These are phyloP conservation scores for Octomys mimax DNA, from an alignment of 2,797 vertebrate genomes.

Conservation along the genomic window DNA sequence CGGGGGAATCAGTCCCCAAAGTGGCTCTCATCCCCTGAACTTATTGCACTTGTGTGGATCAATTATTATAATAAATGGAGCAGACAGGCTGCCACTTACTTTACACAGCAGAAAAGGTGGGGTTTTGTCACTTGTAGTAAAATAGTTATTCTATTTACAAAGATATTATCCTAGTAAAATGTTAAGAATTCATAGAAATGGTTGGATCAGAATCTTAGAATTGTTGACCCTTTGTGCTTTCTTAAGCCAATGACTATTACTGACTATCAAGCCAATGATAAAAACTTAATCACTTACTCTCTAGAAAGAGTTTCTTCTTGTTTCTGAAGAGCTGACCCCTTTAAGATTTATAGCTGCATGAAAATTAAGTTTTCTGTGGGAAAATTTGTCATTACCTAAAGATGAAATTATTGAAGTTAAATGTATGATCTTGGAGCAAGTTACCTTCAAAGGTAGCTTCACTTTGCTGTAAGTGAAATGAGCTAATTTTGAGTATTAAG, in stretches of 20 bases:
- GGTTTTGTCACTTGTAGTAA: not conserved
- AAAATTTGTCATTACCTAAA: conserved; percentile 45
- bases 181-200: not conserved
- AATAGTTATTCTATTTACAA: not conserved
- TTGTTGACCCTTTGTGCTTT: not conserved
- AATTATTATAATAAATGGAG: not conserved
- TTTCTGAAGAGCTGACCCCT: not conserved
- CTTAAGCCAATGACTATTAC: not conserved
- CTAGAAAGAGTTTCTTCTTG: not conserved
- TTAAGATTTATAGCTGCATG: conserved; percentile 70
- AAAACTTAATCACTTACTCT: not conserved
- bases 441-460: not conserved
- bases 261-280: not conserved
- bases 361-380: not conserved
- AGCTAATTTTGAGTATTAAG: not conserved
- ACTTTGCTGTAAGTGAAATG: not conserved
- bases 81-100: not conserved
- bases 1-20: not conserved
- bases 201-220: not conserved
- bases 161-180: not conserved
- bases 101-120: not conserved
- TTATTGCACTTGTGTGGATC: not conserved
- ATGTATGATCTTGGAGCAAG: not conserved
- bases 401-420: not conserved
- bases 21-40: not conserved